A percentile compares a stretch with the other conserved stretches of the same genome.
phyloP scores from a whole-genome alignment of 2,113 vertebrate genomes.

The Excalfactoria chinensis region DNA sequence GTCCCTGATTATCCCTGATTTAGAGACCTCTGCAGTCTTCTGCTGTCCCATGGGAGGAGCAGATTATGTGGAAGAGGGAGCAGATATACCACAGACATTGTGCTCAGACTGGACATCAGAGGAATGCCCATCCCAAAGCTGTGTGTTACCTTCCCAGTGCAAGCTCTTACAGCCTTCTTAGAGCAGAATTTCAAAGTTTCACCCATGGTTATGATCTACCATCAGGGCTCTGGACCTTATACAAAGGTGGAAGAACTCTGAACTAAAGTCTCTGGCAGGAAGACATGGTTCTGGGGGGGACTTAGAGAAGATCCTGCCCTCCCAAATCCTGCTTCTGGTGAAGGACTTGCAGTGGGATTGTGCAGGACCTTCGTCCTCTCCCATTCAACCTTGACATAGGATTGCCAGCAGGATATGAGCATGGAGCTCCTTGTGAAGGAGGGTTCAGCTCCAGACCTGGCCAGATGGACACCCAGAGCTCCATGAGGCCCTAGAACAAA shows the following conservation, averaged over 20 bases:
- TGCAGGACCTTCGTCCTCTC: not conserved
- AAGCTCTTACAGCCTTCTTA: not conserved
- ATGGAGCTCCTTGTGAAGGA: not conserved
- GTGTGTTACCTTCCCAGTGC: not conserved
- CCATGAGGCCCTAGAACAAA: not conserved
- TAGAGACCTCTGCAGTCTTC: not conserved
- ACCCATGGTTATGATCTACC: not conserved
- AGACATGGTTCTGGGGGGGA: not conserved
- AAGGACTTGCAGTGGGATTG: not conserved
- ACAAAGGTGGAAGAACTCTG: not conserved
- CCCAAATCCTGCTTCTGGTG: not conserved
- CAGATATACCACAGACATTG: not conserved
- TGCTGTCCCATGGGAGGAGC: not conserved
- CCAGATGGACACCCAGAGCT: not conserved
- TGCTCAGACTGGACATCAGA: not conserved
- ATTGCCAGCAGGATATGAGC: not conserved
- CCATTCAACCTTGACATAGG: not conserved
- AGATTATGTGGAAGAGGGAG: not conserved
- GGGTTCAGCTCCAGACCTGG: not conserved
- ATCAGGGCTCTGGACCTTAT: not conserved
- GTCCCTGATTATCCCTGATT: too few species aligned
- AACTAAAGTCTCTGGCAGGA: not conserved
- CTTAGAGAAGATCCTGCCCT: not conserved
- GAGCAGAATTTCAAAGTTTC: not conserved
- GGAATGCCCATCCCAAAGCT: not conserved